A percentile compares a stretch with the other conserved stretches of the same genome.
Conservation (phyloP, 2,797 vertebrate genomes). For the Sebastes steindachneri region DNA sequence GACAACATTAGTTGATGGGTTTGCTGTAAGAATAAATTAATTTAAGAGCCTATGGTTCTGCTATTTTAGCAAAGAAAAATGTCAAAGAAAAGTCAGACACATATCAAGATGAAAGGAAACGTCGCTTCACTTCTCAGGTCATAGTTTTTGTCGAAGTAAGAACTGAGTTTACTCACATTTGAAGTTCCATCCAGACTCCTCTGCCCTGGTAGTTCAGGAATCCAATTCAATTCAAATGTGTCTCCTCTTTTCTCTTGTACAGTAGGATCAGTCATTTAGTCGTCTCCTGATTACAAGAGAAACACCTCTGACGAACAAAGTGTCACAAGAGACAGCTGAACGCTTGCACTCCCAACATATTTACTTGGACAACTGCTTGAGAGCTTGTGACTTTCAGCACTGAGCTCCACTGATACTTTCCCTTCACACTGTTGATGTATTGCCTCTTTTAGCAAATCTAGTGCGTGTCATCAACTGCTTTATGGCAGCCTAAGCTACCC, state of each 20-base stretch:
- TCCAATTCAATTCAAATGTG: background rate
- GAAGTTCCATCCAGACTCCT: slow-evolving; percentile 33
- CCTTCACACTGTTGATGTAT: background rate
- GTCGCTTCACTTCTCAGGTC: background rate
- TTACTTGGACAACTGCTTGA: background rate
- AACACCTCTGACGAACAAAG: background rate
- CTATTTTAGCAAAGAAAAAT: background rate
- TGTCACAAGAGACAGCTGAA: background rate
- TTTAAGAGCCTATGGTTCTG: background rate
- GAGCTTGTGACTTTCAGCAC: background rate
- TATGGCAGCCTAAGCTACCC: fast-evolving
- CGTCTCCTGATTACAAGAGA: background rate
- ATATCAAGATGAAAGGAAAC: background rate
- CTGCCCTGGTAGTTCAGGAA: background rate
- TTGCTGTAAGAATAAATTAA: background rate
- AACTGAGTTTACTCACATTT: slow-evolving; percentile 54
- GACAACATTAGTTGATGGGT: background rate
- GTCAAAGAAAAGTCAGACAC: background rate
- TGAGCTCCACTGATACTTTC: slow-evolving; percentile 26
- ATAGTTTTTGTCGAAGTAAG: background rate
- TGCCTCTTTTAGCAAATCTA: background rate
- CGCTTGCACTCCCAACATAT: background rate
- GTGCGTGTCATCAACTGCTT: background rate
- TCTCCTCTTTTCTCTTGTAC: background rate
- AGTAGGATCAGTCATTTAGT: background rate